Percentiles rank a stretch among this genome's conserved stretches.
These are phyloP conservation scores for Megatriorchis doriae DNA, from an alignment of 2,113 vertebrate genomes.

Conservation along the genomic window DNA sequence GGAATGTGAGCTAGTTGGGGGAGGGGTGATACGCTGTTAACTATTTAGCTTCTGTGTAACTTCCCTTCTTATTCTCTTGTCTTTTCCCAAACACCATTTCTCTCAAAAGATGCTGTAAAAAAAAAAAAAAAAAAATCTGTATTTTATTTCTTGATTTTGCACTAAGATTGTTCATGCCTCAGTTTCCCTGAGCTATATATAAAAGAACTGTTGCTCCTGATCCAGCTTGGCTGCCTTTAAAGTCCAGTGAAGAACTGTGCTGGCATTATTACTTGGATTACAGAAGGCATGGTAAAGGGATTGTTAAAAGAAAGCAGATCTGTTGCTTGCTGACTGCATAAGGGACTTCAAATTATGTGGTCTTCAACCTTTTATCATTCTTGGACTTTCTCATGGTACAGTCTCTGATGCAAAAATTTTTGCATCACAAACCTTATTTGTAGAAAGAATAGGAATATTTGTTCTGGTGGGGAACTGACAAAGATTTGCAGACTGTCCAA, in stretches of 20 bases:
- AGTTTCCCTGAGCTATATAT: neutral
- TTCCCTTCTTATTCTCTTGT: neutral
- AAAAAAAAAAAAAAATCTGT: neutral
- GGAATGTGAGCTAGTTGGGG: slow-evolving; percentile 60
- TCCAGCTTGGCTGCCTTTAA: neutral
- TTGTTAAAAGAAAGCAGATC: neutral
- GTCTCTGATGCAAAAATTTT: too few relatives aligned
- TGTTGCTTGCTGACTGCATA: neutral
- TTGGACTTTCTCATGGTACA: neutral
- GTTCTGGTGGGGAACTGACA: neutral
- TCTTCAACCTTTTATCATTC: neutral
- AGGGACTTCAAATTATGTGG: neutral
- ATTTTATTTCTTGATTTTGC: neutral
- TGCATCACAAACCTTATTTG: neutral
- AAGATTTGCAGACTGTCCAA: neutral
- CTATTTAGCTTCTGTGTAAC: slow-evolving; percentile 4
- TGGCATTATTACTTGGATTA: neutral
- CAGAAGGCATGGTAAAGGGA: neutral
- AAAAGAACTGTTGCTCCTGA: neutral
- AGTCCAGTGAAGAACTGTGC: neutral
- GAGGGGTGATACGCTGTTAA: slow-evolving; percentile 25
- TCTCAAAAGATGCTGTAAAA: neutral
- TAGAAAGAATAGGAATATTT: neutral
- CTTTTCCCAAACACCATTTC: neutral
- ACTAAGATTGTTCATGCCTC: neutral